Evolutionary conservation across 2,888 invertebrate genomes (phyloP), one percentile per base, ranked within the genome.

Genomic region (Dolichomitus sp.): DNA sequence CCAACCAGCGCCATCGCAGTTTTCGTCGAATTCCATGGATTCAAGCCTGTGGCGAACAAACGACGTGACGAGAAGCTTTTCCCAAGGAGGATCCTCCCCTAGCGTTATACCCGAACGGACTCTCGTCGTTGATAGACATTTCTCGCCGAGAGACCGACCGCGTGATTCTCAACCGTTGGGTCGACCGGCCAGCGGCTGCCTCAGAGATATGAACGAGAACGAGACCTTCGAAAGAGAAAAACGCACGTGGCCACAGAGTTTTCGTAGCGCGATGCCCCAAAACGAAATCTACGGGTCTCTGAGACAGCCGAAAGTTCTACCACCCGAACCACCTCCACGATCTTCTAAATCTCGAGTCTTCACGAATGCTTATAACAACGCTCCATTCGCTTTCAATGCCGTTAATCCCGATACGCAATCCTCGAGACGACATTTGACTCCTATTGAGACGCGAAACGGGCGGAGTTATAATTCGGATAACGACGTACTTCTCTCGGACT

Each of bases 311-410:
- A 81, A 81, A 63, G 73, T 82, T 11, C 85, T 95, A 48, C 97
- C 97, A 5, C 97, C 97, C 0, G 96, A 96, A 4, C 97, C 97
- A 37, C 97, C 97, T 0, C 97, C 97, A 97, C 87, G 97, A 97
- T 93, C 97, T 96, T 85, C 95, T 95, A 88, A 95, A 96, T 81
- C 89, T 65, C 80, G 85, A 33, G 73, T 89, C 69, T 70, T 78
- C 48, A 11, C 87, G 50, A 87, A 80, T 19, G 74, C 68, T 17
- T 45, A 37, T n/a, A 33, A 50, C 11, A 61, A 61, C 2, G n/a
- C 61, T 9, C 12, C 48, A 11, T 63, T 42, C 54, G 11, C 70
- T 27, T 63, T 69, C 54, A 70, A 65, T 19, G n/a, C 52, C 48
- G 11, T 14, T 3, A 23, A 14, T 45, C 17, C 37, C 14, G 52